Percentiles rank a stretch among this genome's conserved stretches.
phyloP scores from a whole-genome alignment of 2,888 invertebrate species.

The Monoplex corrugatus region DNA sequence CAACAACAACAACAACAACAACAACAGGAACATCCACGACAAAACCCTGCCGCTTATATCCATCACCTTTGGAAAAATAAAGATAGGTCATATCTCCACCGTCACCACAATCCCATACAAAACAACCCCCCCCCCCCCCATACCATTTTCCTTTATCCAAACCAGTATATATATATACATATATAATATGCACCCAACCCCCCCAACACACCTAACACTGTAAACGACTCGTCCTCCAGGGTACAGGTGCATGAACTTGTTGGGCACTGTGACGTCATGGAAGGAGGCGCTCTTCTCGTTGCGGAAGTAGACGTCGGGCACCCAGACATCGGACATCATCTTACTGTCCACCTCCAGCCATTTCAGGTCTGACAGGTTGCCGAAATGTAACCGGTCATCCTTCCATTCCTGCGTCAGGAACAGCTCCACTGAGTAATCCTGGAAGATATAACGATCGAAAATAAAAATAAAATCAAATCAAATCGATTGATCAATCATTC shows the following conservation, averaged over 20 bases:
- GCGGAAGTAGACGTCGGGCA: constrained; percentile 76
- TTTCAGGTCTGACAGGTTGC: constrained; percentile 58
- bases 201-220: constrained; percentile 65
- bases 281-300: constrained; percentile 76
- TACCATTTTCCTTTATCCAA: constrained; percentile 70
- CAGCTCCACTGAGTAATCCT: constrained; percentile 73
- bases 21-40: too few relatives aligned
- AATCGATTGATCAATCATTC: too few relatives aligned
- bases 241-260: constrained; percentile 74
- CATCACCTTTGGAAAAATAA: too few relatives aligned
- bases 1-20: too few relatives aligned
- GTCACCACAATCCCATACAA: background rate
- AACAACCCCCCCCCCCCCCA: constrained; percentile 61
- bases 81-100: background rate
- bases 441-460: too few relatives aligned
- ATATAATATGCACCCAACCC: background rate
- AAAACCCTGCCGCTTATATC: too few relatives aligned
- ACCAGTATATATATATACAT: constrained; percentile 62
- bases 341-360: constrained; percentile 73
- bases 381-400: constrained; percentile 66
- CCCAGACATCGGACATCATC: constrained; percentile 73
- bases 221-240: constrained; percentile 72
- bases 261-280: constrained; percentile 76
- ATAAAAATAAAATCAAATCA: too few relatives aligned
- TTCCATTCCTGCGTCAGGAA: constrained; percentile 72